These are phyloP conservation scores for Caranx melampygus DNA, from an alignment of 2,113 vertebrate genomes.

Conservation along the genomic window DNA sequence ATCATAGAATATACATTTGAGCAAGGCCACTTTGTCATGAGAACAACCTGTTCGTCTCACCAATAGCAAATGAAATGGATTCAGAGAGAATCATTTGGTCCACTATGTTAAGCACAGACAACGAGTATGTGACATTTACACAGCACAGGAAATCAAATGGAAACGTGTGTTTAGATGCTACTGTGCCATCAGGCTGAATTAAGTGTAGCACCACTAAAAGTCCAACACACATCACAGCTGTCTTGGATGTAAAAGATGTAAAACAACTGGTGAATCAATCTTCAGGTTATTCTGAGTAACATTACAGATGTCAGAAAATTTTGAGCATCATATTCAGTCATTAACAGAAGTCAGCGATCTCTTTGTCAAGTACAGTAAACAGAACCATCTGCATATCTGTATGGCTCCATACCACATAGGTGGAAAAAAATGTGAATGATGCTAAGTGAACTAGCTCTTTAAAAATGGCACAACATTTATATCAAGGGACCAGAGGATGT, in stretches of 20 bases:
- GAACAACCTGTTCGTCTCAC: background rate
- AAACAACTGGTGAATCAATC: background rate
- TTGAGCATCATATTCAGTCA: too few species aligned
- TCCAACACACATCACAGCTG: slow-evolving; percentile 1
- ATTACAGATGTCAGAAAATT: background rate
- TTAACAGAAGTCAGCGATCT: background rate
- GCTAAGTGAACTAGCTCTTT: slow-evolving; percentile 34
- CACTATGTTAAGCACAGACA: background rate
- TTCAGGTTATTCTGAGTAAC: background rate
- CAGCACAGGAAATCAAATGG: background rate
- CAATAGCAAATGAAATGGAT: slow-evolving; percentile 17
- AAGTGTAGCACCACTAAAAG: slow-evolving; percentile 14
- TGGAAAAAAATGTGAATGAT: background rate
- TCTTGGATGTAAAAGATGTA: background rate
- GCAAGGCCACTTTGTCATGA: slow-evolving; percentile 47
- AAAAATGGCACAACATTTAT: background rate
- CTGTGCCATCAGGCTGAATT: background rate
- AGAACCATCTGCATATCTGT: background rate
- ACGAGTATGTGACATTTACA: background rate
- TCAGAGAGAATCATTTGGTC: slow-evolving; percentile 54
- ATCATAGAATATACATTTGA: background rate
- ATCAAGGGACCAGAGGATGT: too few species aligned
- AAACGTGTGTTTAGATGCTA: slow-evolving; percentile 4
- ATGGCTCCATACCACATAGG: background rate
- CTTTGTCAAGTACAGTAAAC: background rate